Evolutionary conservation across 1,140 invertebrate species (phyloP).

Genomic region (Probaryconus sp.): DNA sequence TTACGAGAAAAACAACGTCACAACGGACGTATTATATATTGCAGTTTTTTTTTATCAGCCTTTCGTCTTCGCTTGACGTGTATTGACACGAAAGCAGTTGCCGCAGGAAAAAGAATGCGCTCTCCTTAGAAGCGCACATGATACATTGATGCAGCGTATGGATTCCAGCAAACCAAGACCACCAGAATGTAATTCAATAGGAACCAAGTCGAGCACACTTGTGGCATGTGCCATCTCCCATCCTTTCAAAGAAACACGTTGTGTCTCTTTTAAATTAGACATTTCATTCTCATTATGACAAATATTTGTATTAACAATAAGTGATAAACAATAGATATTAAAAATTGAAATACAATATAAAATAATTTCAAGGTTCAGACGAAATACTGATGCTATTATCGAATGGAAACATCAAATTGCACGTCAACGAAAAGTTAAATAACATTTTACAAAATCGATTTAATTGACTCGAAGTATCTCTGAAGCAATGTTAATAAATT

Average conservation of each 20-base stretch:
- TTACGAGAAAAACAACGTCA: constrained; percentile 14
- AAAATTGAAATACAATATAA: too few relatives aligned
- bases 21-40: constrained; percentile 20
- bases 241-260: constrained; percentile 18
- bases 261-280: constrained; percentile 35
- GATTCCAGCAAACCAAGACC: constrained; percentile 52
- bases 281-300: constrained; percentile 33
- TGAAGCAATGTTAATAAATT: too few relatives aligned
- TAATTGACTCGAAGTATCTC: too few relatives aligned
- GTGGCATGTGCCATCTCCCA: constrained; percentile 71
- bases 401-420: too few relatives aligned
- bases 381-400: too few relatives aligned
- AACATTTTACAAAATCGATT: too few relatives aligned
- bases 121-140: constrained; percentile 45
- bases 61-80: constrained; percentile 25
- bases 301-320: constrained; percentile 1
- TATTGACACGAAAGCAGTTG: constrained; percentile 61
- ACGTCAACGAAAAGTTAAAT: too few relatives aligned
- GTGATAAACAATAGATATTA: too few relatives aligned
- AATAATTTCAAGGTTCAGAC: too few relatives aligned
- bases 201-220: constrained; percentile 70
- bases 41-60: background rate
- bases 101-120: constrained; percentile 60
- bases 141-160: constrained; percentile 38
- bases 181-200: constrained; percentile 70